Percentiles rank a stretch among this genome's conserved stretches.
Conservation (phyloP, 2,113 vertebrate species). For the Charina bottae region DNA sequence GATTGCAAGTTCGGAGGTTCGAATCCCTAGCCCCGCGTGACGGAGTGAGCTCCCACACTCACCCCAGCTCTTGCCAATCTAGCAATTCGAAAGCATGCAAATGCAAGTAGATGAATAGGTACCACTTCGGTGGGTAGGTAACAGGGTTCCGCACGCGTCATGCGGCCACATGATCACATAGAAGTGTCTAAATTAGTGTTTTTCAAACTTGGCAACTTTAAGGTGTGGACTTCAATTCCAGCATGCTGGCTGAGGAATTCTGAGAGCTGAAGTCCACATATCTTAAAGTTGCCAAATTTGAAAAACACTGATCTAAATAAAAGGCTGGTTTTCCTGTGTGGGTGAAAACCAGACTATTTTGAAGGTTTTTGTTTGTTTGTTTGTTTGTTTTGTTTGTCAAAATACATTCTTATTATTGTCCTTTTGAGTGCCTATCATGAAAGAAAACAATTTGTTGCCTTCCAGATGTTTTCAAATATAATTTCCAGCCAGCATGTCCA, state of each 20-base stretch:
- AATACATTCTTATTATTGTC: background rate
- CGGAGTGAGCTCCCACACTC: too few relatives aligned
- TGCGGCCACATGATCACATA: too few relatives aligned
- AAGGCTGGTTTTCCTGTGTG: background rate
- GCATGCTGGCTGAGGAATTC: background rate
- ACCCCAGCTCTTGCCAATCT: too few relatives aligned
- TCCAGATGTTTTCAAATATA: background rate
- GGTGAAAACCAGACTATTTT: too few relatives aligned
- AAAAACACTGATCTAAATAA: background rate
- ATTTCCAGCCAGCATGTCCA: background rate
- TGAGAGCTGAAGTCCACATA: background rate
- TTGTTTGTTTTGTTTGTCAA: background rate
- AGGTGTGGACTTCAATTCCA: background rate
- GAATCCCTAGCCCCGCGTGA: too few relatives aligned
- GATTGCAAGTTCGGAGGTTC: too few relatives aligned
- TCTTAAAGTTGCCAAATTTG: background rate
- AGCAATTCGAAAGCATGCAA: too few relatives aligned
- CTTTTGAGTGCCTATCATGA: background rate
- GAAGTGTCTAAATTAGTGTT: constrained; percentile 1
- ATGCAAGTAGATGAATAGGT: too few relatives aligned
- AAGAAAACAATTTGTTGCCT: background rate
- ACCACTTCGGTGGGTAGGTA: too few relatives aligned
- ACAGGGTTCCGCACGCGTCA: too few relatives aligned
- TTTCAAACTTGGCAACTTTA: background rate
- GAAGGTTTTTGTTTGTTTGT: background rate